Percentiles rank a stretch among this genome's conserved stretches.
phyloP scores from a whole-genome alignment of 2,888 invertebrate species.

The Endotricha flammealis region DNA sequence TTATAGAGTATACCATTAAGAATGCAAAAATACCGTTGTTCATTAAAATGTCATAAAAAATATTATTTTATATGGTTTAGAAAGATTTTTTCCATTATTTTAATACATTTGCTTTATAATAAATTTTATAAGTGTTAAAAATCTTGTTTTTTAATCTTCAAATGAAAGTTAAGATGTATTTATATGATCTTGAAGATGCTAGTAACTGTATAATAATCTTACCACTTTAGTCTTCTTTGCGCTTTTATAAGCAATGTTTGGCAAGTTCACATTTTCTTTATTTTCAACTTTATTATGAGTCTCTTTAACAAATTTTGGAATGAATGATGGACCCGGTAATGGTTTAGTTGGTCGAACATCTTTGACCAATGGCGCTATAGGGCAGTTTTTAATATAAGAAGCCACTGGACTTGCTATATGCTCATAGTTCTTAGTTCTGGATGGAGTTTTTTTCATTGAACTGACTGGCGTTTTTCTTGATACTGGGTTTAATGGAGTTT shows the following conservation, averaged over 20 bases:
- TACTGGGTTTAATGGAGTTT: constrained; percentile 39
- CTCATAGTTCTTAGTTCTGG: constrained; percentile 38
- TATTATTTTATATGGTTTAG: too few species aligned
- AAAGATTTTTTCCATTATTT: too few species aligned
- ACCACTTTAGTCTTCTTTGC: constrained; percentile 58
- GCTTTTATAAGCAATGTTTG: constrained; percentile 49
- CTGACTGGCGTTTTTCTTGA: constrained; percentile 33
- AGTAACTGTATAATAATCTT: too few species aligned
- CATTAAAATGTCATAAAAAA: too few species aligned
- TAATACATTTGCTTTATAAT: too few species aligned
- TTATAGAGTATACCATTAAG: too few species aligned
- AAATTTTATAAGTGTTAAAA: too few species aligned
- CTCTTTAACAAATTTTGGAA: constrained; percentile 40
- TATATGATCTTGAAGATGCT: too few species aligned
- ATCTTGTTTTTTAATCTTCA: too few species aligned
- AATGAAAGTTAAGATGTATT: too few species aligned
- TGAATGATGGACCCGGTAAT: constrained; percentile 39
- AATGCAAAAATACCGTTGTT: too few species aligned
- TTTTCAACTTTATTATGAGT: constrained; percentile 24
- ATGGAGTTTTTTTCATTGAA: constrained; percentile 36
- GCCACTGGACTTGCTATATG: constrained; percentile 61
- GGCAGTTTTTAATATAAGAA: constrained; percentile 53
- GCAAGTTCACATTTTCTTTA: constrained; percentile 50
- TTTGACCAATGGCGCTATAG: constrained; percentile 47
- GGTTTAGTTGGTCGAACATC: constrained; percentile 51